Percentiles rank a stretch among this genome's conserved stretches.
Conservation (phyloP, 2,888 invertebrate species). For the Toxonevra muliebris region DNA sequence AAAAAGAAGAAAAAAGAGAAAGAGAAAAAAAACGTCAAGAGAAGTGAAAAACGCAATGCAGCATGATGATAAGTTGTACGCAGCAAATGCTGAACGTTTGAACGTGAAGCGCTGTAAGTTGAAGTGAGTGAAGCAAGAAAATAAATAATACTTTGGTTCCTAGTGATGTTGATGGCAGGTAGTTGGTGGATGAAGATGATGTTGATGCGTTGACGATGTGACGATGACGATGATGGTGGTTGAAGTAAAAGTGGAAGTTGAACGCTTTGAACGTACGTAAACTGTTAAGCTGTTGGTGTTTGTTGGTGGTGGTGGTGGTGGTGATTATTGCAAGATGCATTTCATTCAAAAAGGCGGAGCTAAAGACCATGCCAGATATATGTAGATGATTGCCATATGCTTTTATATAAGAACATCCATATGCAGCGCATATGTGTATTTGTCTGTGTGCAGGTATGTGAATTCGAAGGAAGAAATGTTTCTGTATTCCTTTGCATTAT, state of each 20-base stretch:
- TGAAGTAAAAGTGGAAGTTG: slow-evolving; percentile 1
- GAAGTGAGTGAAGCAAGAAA: too few species aligned
- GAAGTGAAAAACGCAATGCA: slow-evolving; percentile 19
- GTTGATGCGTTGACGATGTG: too few species aligned
- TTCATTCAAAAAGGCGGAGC: slow-evolving; percentile 19
- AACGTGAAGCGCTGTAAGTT: not conserved
- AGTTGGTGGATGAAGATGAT: too few species aligned
- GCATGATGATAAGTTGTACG: not conserved
- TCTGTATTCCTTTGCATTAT: not conserved
- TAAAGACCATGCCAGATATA: slow-evolving; percentile 1
- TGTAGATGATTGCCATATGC: slow-evolving; percentile 2
- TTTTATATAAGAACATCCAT: slow-evolving; percentile 7
- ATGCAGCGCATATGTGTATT: not conserved
- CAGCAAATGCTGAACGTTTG: not conserved
- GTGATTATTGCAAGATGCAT: slow-evolving; percentile 12
- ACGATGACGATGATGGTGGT: too few species aligned
- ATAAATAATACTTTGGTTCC: too few species aligned
- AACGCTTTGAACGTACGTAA: not conserved
- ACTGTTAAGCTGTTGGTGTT: too few species aligned
- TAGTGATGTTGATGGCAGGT: too few species aligned
- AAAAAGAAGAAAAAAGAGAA: not conserved
- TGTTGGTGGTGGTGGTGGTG: not conserved
- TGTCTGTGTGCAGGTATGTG: slow-evolving; percentile 1
- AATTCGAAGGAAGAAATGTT: not conserved
- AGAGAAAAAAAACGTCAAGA: not conserved